Evolutionary conservation across 1,140 invertebrate species (phyloP), one percentile per base, ranked within the genome.

Genomic region (Calycopis cecrops): DNA sequence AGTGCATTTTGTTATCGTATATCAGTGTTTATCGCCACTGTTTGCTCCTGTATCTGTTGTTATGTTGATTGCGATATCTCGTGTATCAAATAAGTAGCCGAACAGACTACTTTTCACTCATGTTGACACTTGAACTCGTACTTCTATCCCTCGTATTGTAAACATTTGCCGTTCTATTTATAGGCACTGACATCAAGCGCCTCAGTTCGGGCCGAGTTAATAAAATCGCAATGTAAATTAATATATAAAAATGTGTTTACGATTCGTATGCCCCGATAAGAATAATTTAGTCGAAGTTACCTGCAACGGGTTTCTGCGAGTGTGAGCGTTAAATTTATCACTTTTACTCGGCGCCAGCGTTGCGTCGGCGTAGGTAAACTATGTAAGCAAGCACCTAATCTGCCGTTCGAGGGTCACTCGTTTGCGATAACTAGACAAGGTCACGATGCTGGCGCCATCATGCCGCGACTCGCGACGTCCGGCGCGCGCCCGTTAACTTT

Each of bases 391-490:
- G 65, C 73, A 69, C 64, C 71, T 81, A 81, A 80, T 77, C 76
- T 79, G 64, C 56, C 59, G 68, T 47, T 35, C 60, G 78, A 78
- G 79, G 81, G 81, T 78, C 79, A 79, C 52, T 67, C 78, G 71
- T 58, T 70, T 61, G 79, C 76, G 78, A 81, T 79, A 81, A 81
- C 65, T 72, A 80, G 76, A 77, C 82, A 83, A 85, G 82, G 81
- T 85, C 81, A 79, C 70, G 80, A 68, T 79, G 83, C 75, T 71
- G 83, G 80, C 80, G 80, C 83, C 80, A 73, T 57, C 60, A 17
- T 62, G 84, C 73, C 80, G 79, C 79, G 74, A 71, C 88, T 73
- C 80, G 79, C 79, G 74, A 71, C 88, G 79, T 67, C 60, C 79
- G 78, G 65, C 76, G 75, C 81, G 71, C 75, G 71, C 78, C 71